A percentile compares a stretch with the other conserved stretches of the same genome.
phyloP scores from a whole-genome alignment of 2,888 invertebrate species.

The Flexamia atlantica region DNA sequence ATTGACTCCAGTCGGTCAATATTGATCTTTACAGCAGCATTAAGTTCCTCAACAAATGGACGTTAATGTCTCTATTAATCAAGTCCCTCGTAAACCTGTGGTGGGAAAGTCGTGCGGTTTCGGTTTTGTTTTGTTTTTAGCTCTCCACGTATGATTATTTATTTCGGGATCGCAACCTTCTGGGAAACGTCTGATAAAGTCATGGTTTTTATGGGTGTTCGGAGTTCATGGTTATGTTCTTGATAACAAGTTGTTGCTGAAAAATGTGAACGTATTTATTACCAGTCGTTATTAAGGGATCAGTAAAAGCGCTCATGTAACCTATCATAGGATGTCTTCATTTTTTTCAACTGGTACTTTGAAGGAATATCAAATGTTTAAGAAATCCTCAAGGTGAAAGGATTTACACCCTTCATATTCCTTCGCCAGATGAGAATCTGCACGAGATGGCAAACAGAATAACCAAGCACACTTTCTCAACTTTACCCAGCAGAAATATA shows the following conservation, averaged over 20 bases:
- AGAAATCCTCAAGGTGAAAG: no score
- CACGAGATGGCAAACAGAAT: no score
- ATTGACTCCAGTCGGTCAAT: slow-evolving; percentile 46
- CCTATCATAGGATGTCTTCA: no score
- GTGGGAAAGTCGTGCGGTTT: slow-evolving; percentile 17
- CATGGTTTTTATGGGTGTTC: background rate
- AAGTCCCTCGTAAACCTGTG: slow-evolving; percentile 31
- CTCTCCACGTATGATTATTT: slow-evolving; percentile 9
- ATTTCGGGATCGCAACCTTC: background rate
- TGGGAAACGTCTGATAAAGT: slow-evolving; percentile 22
- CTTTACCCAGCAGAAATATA: no score
- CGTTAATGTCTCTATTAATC: slow-evolving; percentile 58
- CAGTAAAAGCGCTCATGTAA: no score
- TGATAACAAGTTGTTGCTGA: background rate
- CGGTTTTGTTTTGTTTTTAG: slow-evolving; percentile 24
- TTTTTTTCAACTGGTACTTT: no score
- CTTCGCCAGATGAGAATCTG: no score
- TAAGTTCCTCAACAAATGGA: slow-evolving; percentile 53
- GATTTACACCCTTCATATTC: no score
- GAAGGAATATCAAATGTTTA: no score
- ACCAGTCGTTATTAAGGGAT: no score
- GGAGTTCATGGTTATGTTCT: background rate
- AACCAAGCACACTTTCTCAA: no score
- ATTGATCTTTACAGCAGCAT: slow-evolving; percentile 55
- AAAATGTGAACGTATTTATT: background rate